Evolutionary conservation across 2,888 invertebrate species (phyloP), one percentile per base, ranked within the genome.

Genomic region (Drosophila lacicola): DNA sequence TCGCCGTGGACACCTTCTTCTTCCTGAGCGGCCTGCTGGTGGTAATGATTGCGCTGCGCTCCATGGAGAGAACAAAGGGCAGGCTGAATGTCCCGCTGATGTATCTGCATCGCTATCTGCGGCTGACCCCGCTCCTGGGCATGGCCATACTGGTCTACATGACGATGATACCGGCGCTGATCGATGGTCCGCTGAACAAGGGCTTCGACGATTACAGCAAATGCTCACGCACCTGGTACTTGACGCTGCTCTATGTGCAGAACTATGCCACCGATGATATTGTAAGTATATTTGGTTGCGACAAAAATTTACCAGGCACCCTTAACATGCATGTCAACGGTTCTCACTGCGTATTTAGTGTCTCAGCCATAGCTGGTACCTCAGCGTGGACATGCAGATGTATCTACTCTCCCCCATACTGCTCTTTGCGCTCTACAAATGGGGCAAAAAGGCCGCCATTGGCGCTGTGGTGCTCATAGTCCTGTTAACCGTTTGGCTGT

Each of bases 1-100:
- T 94, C 14, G 92, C 94, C 0, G 94, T 95, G 3, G 95, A 95
- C 69, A 94, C 94, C 0, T 95, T 95, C 82, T 94, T 95, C 73
- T 78, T 94, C 21, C 78, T 95, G n/a, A 94, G 94, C 73, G 95
- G 95, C 2, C 80, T 95, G 21, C 90, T 95, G 0, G 91, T 93
- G 2, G 92, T 93, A 0, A 68, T 81, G 76, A 50, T 76, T 17
- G 57, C 79, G 0, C 61, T 90, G 9, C 82, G 81, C 4, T 60
- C 84, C 13, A 55, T 90, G 70, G 74, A 85, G 4, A 73, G 65
- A 21, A 44, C 63, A 0, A 53, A 80, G 13, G 90, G 88, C 4
- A 73, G 69, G 10, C 46, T 91, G 0, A 87, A 90, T 56, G 64
- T 91, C 0, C 74, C 82, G 0, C 44, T 81, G 42, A 84, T 91